phyloP scores from a whole-genome alignment of 1,140 invertebrate species.

The Aphelinus certus region DNA sequence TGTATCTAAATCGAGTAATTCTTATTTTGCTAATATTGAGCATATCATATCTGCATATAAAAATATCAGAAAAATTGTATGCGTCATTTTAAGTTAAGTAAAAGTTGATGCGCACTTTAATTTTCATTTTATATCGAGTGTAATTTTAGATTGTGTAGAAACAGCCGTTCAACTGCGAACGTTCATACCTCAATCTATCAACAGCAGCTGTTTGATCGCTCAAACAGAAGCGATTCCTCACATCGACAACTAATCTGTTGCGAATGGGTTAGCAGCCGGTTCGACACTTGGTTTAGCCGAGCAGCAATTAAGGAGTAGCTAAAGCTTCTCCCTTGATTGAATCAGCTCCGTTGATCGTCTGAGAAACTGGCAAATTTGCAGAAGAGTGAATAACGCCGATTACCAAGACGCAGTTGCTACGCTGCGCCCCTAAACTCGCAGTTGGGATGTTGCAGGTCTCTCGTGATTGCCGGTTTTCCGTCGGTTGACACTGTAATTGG shows the following conservation, averaged over 20 bases:
- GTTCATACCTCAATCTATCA: too few relatives aligned
- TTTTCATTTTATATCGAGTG: too few relatives aligned
- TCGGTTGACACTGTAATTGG: constrained; percentile 30
- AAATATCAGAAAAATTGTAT: too few relatives aligned
- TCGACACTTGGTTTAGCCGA: not conserved
- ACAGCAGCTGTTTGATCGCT: not conserved
- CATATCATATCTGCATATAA: too few relatives aligned
- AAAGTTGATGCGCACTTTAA: too few relatives aligned
- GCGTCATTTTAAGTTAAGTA: too few relatives aligned
- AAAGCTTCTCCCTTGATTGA: constrained; percentile 1
- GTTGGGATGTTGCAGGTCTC: not conserved
- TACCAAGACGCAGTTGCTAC: not conserved
- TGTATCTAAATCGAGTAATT: too few relatives aligned
- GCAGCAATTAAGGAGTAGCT: constrained; percentile 6
- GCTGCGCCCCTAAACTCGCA: not conserved
- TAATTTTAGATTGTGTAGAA: too few relatives aligned
- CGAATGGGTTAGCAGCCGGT: constrained; percentile 2
- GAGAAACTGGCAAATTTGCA: constrained; percentile 7
- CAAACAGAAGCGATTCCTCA: constrained; percentile 18
- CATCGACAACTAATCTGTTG: not conserved
- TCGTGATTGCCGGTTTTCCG: constrained; percentile 27
- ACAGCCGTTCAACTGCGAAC: too few relatives aligned
- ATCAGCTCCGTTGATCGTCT: not conserved
- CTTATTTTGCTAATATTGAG: too few relatives aligned
- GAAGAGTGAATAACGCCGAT: constrained; percentile 2